phyloP scores from a whole-genome alignment of 2,113 vertebrate genomes.

The Caracal caracal region DNA sequence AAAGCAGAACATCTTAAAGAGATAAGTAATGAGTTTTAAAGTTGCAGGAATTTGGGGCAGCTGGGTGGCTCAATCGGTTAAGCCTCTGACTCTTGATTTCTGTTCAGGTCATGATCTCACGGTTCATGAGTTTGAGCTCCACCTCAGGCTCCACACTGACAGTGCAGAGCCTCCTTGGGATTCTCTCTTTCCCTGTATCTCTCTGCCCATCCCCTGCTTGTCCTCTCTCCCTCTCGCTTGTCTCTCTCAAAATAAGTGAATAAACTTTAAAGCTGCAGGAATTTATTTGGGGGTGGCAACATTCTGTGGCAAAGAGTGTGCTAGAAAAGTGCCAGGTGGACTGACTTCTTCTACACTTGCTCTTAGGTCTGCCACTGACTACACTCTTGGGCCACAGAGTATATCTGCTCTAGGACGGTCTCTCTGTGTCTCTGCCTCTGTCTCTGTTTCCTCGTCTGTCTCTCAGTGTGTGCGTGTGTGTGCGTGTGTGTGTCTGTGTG shows the following conservation, averaged over 20 bases:
- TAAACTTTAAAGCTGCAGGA: neutral
- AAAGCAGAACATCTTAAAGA: neutral
- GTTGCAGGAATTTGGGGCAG: neutral
- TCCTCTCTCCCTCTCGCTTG: too few relatives aligned
- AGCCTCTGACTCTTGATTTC: too few relatives aligned
- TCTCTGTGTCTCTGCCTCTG: neutral
- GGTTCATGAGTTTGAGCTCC: too few relatives aligned
- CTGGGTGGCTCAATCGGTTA: too few relatives aligned
- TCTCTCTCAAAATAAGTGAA: too few relatives aligned
- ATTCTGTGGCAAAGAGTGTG: neutral
- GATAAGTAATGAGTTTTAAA: neutral
- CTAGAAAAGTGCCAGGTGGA: neutral
- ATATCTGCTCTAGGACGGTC: neutral
- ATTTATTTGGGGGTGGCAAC: neutral
- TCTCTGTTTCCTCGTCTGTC: rapidly evolving
- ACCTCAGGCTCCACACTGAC: too few relatives aligned
- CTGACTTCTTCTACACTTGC: neutral
- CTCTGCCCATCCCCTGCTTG: too few relatives aligned
- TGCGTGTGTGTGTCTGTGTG: neutral
- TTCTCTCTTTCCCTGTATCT: too few relatives aligned
- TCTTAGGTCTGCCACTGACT: neutral
- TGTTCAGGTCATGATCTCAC: too few relatives aligned
- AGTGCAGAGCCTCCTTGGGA: too few relatives aligned
- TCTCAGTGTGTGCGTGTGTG: neutral
- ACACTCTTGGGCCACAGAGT: neutral